phyloP scores from a whole-genome alignment of 64 coral and sea anemone genomes.

The Montipora sp. region DNA sequence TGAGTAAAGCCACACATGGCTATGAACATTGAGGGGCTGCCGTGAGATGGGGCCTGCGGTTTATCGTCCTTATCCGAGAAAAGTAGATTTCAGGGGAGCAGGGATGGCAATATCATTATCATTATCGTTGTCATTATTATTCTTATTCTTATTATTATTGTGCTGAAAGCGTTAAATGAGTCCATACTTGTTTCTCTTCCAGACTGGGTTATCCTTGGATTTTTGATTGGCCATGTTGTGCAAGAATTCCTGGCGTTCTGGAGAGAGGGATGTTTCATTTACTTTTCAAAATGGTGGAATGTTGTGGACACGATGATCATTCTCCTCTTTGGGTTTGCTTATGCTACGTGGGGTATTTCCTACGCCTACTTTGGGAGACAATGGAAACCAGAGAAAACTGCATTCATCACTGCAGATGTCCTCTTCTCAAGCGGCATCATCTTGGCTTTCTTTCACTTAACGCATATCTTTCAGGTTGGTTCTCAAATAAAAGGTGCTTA shows the following conservation, averaged over 20 bases:
- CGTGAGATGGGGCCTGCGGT: background rate
- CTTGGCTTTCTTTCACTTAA: constrained; percentile 21
- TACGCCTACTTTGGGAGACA: background rate
- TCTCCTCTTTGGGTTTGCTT: background rate
- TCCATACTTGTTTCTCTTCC: background rate
- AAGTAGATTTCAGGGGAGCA: no score
- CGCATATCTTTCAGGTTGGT: background rate
- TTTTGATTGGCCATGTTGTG: background rate
- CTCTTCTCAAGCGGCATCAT: constrained; percentile 5
- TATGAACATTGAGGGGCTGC: no score
- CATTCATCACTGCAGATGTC: background rate
- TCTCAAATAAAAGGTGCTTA: background rate
- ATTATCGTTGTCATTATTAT: no score
- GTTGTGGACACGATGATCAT: constrained; percentile 23
- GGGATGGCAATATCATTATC: no score
- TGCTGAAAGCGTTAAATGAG: background rate
- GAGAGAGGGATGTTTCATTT: constrained; percentile 3
- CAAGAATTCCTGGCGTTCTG: background rate
- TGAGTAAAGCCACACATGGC: no score
- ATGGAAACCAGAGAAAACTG: constrained; percentile 1
- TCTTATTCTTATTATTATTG: no score
- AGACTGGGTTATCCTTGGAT: background rate
- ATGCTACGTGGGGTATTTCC: background rate
- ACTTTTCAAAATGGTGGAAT: constrained; percentile 42
- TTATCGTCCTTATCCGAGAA: background rate